Evolutionary conservation across 2,888 invertebrate species (phyloP).

Genomic region (Hirtodrosophila confusa): DNA sequence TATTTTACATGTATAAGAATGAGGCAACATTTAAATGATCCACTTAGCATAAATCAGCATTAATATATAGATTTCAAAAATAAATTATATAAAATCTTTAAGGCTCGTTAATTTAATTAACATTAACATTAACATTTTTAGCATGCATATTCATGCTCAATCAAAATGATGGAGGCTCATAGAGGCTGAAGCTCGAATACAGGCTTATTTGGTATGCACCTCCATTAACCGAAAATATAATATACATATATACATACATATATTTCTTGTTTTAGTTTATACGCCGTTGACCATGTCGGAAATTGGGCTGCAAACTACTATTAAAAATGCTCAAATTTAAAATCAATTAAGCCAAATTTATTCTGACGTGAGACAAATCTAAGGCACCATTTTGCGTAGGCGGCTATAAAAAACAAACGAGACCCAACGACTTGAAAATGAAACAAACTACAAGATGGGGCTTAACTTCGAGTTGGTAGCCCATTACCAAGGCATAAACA

Average conservation of each 20-base stretch:
- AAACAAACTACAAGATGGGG: constrained; percentile 51
- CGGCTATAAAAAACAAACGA: constrained; percentile 51
- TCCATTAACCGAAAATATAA: constrained; percentile 56
- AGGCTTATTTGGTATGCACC: constrained; percentile 65
- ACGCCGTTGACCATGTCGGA: constrained; percentile 49
- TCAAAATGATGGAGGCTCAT: constrained; percentile 46
- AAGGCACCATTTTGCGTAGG: constrained; percentile 62
- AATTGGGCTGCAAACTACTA: constrained; percentile 62
- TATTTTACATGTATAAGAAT: constrained; percentile 39
- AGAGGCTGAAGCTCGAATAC: constrained; percentile 17
- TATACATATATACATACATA: constrained; percentile 22
- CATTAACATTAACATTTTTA: constrained; percentile 65
- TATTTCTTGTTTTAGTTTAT: constrained; percentile 40
- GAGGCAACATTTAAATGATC: constrained; percentile 34
- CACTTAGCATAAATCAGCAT: constrained; percentile 37
- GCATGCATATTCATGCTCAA: constrained; percentile 74
- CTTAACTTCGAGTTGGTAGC: constrained; percentile 46
- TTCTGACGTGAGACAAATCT: constrained; percentile 73
- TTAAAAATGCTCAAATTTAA: constrained; percentile 73
- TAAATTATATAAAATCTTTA: constrained; percentile 57
- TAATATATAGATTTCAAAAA: constrained; percentile 31
- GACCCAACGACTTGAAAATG: constrained; percentile 37
- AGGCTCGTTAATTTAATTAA: constrained; percentile 72
- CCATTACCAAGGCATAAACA: constrained; percentile 64
- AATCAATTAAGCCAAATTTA: constrained; percentile 78